phyloP scores from a whole-genome alignment of 2,888 invertebrate genomes.

The Heteromyza rotundicornis region DNA sequence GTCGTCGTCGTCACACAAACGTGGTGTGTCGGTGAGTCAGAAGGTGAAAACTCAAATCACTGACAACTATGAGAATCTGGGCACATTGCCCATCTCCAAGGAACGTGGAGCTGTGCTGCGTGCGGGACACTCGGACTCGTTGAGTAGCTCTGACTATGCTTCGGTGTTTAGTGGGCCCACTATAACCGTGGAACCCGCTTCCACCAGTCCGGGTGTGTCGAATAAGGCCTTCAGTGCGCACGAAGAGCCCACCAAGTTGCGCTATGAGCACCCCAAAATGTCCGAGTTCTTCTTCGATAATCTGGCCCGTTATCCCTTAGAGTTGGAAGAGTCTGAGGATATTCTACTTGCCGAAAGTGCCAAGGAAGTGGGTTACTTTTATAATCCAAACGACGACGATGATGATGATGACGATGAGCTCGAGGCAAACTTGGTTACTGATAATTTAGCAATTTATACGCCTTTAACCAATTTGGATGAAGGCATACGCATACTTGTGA shows the following conservation, averaged over 20 bases:
- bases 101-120: conserved; percentile 29
- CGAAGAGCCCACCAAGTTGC: conserved; percentile 32
- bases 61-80: conserved; percentile 50
- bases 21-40: conserved; percentile 52
- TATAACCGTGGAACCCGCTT: not conserved
- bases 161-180: conserved; percentile 60
- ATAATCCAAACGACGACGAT: conserved; percentile 33
- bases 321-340: conserved; percentile 42
- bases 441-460: conserved; percentile 32
- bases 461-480: conserved; percentile 30
- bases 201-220: conserved; percentile 9
- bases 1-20: conserved; percentile 41
- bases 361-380: conserved; percentile 32
- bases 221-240: conserved; percentile 15
- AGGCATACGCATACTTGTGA: conserved; percentile 50
- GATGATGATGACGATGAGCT: conserved; percentile 26
- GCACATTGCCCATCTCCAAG: conserved; percentile 43
- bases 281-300: conserved; percentile 56
- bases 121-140: conserved; percentile 51
- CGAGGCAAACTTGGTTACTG: too few species aligned
- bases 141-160: conserved; percentile 62
- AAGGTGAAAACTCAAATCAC: conserved; percentile 22
- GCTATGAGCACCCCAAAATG: conserved; percentile 58
- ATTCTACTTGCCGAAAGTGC: conserved; percentile 45
- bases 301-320: conserved; percentile 41